Conservation (phyloP, 1,140 invertebrate genomes). For the Elysia chlorotica region DNA sequence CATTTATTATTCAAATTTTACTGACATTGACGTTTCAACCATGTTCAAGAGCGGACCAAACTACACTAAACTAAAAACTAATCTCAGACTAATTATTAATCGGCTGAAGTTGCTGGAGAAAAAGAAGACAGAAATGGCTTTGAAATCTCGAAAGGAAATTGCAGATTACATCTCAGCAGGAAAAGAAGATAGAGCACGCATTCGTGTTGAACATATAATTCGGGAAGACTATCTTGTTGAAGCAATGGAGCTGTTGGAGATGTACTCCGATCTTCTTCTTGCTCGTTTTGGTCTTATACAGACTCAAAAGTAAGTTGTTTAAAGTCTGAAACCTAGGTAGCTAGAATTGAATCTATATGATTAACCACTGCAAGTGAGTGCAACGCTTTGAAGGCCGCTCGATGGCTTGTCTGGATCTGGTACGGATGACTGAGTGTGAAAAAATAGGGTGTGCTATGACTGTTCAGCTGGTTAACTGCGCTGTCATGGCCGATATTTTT, state of each 20-base stretch:
- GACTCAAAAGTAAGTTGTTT: conserved; percentile 84
- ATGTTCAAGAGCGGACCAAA: conserved; percentile 56
- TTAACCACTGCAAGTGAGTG: background rate
- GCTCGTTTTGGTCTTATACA: conserved; percentile 96
- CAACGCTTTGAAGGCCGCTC: too few relatives aligned
- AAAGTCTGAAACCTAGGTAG: background rate
- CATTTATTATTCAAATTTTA: too few relatives aligned
- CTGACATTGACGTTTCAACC: background rate
- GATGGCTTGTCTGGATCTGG: too few relatives aligned
- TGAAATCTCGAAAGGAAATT: conserved; percentile 96
- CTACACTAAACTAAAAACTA: conserved; percentile 88
- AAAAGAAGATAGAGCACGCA: conserved; percentile 91
- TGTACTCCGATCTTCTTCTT: conserved; percentile 98
- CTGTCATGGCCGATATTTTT: too few relatives aligned
- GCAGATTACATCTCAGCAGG: conserved; percentile 85
- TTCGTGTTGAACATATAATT: conserved; percentile 97
- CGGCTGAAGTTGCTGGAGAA: conserved; percentile 95
- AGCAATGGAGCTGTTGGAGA: conserved; percentile 98
- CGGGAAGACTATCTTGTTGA: conserved; percentile 99
- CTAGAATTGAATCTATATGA: background rate
- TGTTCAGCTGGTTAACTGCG: too few relatives aligned
- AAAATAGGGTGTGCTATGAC: too few relatives aligned
- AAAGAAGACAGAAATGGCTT: conserved; percentile 95
- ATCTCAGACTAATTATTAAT: conserved; percentile 88
- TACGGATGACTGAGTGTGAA: too few relatives aligned